Evolutionary conservation across 2,888 invertebrate genomes (phyloP).

Genomic region (Branchellion lobata): DNA sequence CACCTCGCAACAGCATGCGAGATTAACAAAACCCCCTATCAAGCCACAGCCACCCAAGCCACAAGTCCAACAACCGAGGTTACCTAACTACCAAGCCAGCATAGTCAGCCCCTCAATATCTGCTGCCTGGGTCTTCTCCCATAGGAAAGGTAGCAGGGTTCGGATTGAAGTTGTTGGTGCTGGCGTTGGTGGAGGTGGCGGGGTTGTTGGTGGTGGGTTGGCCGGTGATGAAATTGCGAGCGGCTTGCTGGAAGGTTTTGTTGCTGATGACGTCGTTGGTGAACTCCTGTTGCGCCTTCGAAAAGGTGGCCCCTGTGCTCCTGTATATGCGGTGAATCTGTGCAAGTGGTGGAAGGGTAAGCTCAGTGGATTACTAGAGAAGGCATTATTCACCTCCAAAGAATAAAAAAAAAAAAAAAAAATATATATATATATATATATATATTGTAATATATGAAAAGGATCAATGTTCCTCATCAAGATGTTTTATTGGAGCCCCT

Average conservation of each 20-base stretch:
- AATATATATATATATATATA: too few species aligned
- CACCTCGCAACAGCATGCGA: too few species aligned
- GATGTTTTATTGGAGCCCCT: too few species aligned
- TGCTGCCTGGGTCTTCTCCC: neutral
- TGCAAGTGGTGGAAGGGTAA: neutral
- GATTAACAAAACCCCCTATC: too few species aligned
- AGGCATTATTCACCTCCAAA: too few species aligned
- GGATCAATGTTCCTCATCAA: too few species aligned
- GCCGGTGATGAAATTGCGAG: constrained; percentile 70
- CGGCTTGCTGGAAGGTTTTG: constrained; percentile 87
- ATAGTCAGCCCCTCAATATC: constrained; percentile 13
- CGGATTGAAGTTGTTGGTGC: neutral
- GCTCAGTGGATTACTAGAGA: too few species aligned
- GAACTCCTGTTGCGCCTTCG: constrained; percentile 96
- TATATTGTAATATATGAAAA: too few species aligned
- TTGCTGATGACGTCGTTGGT: constrained; percentile 90
- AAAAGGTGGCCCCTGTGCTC: constrained; percentile 91
- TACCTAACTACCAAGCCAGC: too few species aligned
- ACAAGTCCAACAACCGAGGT: too few species aligned
- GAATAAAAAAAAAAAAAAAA: too few species aligned
- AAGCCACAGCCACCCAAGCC: too few species aligned
- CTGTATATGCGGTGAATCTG: constrained; percentile 95
- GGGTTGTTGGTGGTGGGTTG: neutral
- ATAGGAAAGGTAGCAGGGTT: neutral
- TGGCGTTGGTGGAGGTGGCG: neutral